Evolutionary conservation across 92 coral and sea anemone genomes (phyloP).

Genomic region (Umimayanthus kanabou): DNA sequence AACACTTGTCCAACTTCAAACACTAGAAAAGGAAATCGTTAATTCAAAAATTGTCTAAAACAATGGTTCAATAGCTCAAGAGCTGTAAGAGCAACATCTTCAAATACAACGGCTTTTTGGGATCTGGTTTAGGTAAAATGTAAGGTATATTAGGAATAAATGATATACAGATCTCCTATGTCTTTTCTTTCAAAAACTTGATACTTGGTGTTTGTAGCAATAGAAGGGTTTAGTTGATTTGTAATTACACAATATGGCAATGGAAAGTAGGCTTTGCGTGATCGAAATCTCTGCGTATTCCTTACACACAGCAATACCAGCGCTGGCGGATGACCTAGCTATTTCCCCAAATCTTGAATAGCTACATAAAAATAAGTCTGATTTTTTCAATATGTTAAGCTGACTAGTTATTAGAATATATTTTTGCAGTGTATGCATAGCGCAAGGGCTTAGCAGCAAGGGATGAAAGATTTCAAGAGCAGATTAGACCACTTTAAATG

Average conservation of each 20-base stretch:
- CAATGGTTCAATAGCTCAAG: not conserved
- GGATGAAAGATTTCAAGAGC: not conserved
- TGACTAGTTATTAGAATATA: not conserved
- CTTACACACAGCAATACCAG: too few relatives aligned
- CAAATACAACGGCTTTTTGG: not conserved
- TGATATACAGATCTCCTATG: too few relatives aligned
- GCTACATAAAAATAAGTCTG: not conserved
- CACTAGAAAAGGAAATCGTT: not conserved
- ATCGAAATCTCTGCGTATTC: too few relatives aligned
- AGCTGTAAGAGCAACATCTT: not conserved
- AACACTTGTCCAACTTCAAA: conserved; percentile 27
- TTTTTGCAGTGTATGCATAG: too few relatives aligned
- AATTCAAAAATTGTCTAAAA: not conserved
- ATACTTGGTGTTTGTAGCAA: too few relatives aligned
- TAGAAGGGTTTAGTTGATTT: too few relatives aligned
- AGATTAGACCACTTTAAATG: not conserved
- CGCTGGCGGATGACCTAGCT: not conserved
- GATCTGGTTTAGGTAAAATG: not conserved
- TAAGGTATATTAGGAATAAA: too few relatives aligned
- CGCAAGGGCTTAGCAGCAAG: not conserved
- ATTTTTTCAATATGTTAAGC: not conserved
- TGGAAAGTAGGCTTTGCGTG: too few relatives aligned
- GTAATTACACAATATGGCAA: too few relatives aligned
- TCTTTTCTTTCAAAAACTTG: too few relatives aligned
- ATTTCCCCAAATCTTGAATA: not conserved